Percentiles rank a stretch among this genome's conserved stretches.
These are phyloP conservation scores for Lacerta viridis DNA, from an alignment of 2,797 vertebrate genomes.

Conservation along the genomic window DNA sequence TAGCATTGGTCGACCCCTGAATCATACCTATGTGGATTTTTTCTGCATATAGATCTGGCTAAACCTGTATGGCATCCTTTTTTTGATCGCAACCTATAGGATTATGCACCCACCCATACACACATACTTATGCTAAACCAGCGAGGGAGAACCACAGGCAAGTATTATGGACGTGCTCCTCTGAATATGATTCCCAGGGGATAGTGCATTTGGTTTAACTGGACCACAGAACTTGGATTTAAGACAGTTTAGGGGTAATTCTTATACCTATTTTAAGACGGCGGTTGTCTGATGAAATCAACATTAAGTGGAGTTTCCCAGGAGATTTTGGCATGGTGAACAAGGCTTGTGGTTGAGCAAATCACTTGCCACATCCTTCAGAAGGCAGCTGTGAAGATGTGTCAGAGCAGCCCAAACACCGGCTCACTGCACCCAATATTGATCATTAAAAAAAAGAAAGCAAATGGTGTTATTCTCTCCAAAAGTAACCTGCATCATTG, in stretches of 20 bases:
- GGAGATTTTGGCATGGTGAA: background rate
- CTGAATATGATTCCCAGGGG: background rate
- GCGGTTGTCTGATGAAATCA: background rate
- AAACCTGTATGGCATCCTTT: background rate
- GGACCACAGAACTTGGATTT: background rate
- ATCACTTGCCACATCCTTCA: constrained; percentile 8
- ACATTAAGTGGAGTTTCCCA: background rate
- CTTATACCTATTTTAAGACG: constrained; percentile 3
- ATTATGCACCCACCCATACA: background rate
- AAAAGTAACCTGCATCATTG: background rate
- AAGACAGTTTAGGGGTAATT: constrained; percentile 1
- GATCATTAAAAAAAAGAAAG: background rate
- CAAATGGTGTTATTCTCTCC: background rate
- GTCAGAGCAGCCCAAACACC: background rate
- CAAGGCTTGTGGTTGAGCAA: background rate
- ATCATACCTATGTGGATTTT: background rate
- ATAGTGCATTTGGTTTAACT: background rate
- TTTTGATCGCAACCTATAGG: background rate
- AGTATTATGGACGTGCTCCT: no score
- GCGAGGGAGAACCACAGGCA: background rate
- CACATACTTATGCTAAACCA: background rate
- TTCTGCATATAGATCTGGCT: background rate
- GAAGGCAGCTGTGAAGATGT: background rate
- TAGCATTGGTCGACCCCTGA: background rate
- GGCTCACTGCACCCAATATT: background rate